phyloP scores from a whole-genome alignment of 1,140 invertebrate genomes.

The Lysiphlebus fabarum region DNA sequence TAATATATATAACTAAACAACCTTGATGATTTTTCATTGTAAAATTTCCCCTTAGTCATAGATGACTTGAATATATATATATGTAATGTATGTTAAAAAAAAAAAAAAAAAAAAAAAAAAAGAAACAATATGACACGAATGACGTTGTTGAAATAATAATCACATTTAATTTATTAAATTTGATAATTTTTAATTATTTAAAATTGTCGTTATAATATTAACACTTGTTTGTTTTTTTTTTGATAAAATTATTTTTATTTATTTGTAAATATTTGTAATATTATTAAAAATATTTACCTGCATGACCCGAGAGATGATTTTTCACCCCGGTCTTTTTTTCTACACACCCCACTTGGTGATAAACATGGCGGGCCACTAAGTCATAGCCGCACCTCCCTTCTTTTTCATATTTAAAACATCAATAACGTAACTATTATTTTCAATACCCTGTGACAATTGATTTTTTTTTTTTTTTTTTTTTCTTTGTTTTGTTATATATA shows the following conservation, averaged over 20 bases:
- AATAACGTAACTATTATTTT: not conserved
- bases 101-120: no score
- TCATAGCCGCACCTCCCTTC: constrained; percentile 34
- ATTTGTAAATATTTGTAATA: not conserved
- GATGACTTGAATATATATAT: constrained; percentile 25
- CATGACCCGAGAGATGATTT: constrained; percentile 56
- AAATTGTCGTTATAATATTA: no score
- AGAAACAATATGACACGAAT: constrained; percentile 14
- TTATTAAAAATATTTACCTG: constrained; percentile 38
- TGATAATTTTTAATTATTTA: no score
- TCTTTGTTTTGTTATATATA: no score
- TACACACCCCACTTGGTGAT: constrained; percentile 55
- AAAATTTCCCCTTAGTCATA: constrained; percentile 42
- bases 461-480: no score
- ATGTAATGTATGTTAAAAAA: not conserved
- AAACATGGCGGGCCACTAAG: constrained; percentile 55
- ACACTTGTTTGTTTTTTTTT: no score
- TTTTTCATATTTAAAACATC: constrained; percentile 25
- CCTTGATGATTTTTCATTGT: constrained; percentile 38
- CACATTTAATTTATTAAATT: no score
- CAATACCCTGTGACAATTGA: not conserved
- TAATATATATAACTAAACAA: constrained; percentile 36
- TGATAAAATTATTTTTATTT: no score
- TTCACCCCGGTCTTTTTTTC: constrained; percentile 52
- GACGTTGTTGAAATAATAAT: constrained; percentile 43